Evolutionary conservation across 2,888 invertebrate species (phyloP), one percentile per base, ranked within the genome.

Genomic region (Drosophila lacicola): DNA sequence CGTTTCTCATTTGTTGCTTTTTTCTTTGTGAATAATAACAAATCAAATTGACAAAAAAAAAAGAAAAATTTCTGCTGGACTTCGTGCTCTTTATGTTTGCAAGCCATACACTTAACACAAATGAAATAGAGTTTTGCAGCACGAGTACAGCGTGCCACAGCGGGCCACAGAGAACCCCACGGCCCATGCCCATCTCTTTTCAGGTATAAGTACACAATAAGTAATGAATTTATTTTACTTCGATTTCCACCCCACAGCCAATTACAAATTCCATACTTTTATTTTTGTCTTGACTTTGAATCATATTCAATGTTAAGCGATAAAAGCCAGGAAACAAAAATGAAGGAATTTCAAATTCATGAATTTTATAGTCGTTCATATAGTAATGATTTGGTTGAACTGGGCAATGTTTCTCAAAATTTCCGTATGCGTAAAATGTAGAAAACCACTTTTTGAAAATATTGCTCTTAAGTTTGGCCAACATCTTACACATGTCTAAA

Each of bases 401-500:
- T 0, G 90, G 90, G 53, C 90, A 90, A 3, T 51, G 47, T 13
- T 39, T 51, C 8, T 67, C 42, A 8, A 89, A 74, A 46, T 90
- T 88, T 0, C 90, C 82, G 29, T 75, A 67, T 17, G 62, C 54
- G 33, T 68, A 66, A 10, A 90, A 57, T n/a, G 76, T 73, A 0
- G 63, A 60, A 0, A 80, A 56, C 82, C 83, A 87, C 0, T 45
- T 46, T 6, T 78, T 76, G 4, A 82, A 64, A 13, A 89, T 63
- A 57, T 71, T 85, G 10, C 53, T 74, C 8, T 54, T 70, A 0
- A n/a, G 57, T 3, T 13, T 50, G 1, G 21, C 41, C 62, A 89
- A 57, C 69, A 90, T 47, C 5, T 39, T 68, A 33, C 90, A 90
- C 37, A 86, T 60, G 46, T 90, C 80, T 14, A 90, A 45, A 1